Base-by-base conservation (phyloP, 2,113 vertebrate species). In the Budorcas taxicolor region DNA sequence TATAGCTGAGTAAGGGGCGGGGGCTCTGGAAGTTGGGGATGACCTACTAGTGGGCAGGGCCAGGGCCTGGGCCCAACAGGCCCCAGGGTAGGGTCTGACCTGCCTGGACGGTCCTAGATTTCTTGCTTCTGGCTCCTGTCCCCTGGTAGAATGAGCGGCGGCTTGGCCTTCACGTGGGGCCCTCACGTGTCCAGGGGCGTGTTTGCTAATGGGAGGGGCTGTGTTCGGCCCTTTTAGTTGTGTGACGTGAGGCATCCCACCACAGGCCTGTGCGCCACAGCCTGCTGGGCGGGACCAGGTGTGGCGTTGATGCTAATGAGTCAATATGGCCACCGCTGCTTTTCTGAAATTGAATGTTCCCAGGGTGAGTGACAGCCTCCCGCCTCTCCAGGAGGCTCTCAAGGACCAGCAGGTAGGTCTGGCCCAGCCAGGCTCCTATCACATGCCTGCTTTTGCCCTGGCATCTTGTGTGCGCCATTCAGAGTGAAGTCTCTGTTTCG, bases 301-400 rank as follows among this genome's bases (percentile, higher is more conserved):
- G 81, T 15, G 1, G 78, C 10, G 9, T 12, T 2, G 78, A 19
- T 12, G 16, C 78, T 50, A 23, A 82, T 0, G 19, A 82, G 80
- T 1, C 33, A 8, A 2, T 3, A 4, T 3, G 29, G 47, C 47
- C 12, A 4, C 31, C 3, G 3, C 17, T 19, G 31, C 19, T 52
- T 36, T 82, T 6, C 31, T 82, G 80, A 16, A 29, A 21, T 2
- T 14, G 47, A 14, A 53, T 0, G 31, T 4, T 52, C 33, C 11
- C 47, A 8, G 33, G 17, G 80, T 8, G 50, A 53, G 80, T 0
- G 33, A 23, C 47, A 1, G 80, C 50, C 19, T 53, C 81, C 31
- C 0, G 12, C 81, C 81, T 25, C 2, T 27, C 33, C 52, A 36
- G 33, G 12, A n/a, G 52, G 7, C 81, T 27, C 33, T 2, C 52